Percentiles rank a stretch among this genome's conserved stretches.
phyloP scores from a whole-genome alignment of 2,888 invertebrate species.

The Leucania comma region DNA sequence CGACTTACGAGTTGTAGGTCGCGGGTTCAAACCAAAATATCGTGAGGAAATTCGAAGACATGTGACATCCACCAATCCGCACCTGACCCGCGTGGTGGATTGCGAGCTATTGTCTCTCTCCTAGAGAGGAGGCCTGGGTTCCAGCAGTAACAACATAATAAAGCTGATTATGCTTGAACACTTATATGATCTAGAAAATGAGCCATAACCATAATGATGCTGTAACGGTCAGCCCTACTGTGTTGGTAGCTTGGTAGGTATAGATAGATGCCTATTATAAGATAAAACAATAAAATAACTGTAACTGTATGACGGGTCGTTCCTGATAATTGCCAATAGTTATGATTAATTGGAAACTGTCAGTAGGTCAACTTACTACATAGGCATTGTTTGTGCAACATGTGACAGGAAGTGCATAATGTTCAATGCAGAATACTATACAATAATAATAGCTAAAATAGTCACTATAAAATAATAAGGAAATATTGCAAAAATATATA shows the following conservation, averaged over 20 bases:
- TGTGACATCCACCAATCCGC: too few species aligned
- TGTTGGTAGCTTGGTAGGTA: too few species aligned
- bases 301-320: background rate
- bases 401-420: background rate
- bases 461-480: background rate
- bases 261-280: background rate
- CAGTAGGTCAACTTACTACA: background rate
- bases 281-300: background rate
- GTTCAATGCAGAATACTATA: background rate
- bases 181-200: too few species aligned
- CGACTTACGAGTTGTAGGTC: too few species aligned
- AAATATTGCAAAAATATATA: background rate
- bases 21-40: too few species aligned
- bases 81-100: too few species aligned
- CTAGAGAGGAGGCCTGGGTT: too few species aligned
- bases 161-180: too few species aligned
- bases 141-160: too few species aligned
- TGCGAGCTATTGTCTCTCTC: too few species aligned
- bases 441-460: background rate
- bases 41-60: too few species aligned
- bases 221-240: background rate
- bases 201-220: too few species aligned
- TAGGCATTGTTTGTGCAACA: background rate
- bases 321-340: background rate
- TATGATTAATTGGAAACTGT: conserved; percentile 9